Evolutionary conservation across 2,797 vertebrate genomes (phyloP).

Genomic region (Carcharodon carcharias): DNA sequence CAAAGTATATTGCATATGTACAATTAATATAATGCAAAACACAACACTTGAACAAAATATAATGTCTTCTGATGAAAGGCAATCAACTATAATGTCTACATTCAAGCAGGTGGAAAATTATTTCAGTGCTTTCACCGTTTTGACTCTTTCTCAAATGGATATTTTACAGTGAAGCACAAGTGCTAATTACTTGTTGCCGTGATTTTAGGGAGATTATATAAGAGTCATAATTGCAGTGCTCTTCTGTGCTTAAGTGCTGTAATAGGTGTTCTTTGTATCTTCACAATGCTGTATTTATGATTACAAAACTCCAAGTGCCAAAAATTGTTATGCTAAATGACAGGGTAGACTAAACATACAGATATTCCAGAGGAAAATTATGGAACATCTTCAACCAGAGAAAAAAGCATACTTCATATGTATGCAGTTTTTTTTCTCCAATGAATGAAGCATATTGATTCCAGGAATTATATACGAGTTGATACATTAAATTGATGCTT

Average conservation of each 20-base stretch:
- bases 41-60: constrained; percentile 15
- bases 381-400: not conserved
- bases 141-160: constrained; percentile 20
- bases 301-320: not conserved
- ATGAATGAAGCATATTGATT: not conserved
- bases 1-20: not conserved
- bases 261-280: not conserved
- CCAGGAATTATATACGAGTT: not conserved
- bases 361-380: not conserved
- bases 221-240: constrained; percentile 21
- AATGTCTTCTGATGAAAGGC: not conserved
- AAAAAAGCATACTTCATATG: too few species aligned
- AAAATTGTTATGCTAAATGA: not conserved
- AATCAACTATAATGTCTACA: not conserved
- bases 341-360: not conserved
- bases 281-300: not conserved
- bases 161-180: constrained; percentile 28
- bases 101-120: constrained; percentile 15
- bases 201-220: not conserved
- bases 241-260: not conserved
- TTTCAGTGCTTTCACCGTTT: not conserved
- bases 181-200: constrained; percentile 4
- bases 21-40: constrained; percentile 4
- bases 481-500: not conserved
- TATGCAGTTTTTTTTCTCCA: too few species aligned